phyloP scores from a whole-genome alignment of 1,140 invertebrate species.

The Hesperophylax magnus region DNA sequence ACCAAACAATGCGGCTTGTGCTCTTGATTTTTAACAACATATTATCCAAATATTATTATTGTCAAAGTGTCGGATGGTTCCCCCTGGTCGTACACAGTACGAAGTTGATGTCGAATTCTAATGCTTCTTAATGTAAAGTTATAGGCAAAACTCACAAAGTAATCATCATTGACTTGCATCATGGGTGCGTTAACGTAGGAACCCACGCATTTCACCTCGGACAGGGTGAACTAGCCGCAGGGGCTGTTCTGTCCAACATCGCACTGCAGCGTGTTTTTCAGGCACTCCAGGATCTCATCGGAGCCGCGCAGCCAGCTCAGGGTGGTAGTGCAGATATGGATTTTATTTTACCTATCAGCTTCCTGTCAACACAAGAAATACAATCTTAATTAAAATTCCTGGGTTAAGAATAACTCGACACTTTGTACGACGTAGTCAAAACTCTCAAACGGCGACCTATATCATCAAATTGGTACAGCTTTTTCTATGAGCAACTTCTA shows the following conservation, averaged over 20 bases:
- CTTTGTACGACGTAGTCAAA: no score
- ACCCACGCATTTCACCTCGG: slow-evolving; percentile 98
- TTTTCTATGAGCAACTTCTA: no score
- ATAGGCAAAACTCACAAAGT: slow-evolving; percentile 83
- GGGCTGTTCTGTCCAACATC: slow-evolving; percentile 91
- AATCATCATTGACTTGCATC: slow-evolving; percentile 98
- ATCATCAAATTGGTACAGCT: no score
- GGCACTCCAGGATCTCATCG: slow-evolving; percentile 89
- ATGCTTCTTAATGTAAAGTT: no score
- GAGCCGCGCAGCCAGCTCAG: slow-evolving; percentile 98
- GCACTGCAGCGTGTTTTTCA: slow-evolving; percentile 86
- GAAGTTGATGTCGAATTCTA: no score
- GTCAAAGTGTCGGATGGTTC: no score
- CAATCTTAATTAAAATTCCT: background rate
- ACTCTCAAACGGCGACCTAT: no score
- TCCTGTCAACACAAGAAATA: slow-evolving; percentile 70
- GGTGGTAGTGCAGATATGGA: slow-evolving; percentile 98
- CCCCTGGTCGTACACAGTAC: no score
- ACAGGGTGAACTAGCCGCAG: slow-evolving; percentile 93
- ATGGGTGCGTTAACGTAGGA: slow-evolving; percentile 99
- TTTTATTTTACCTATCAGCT: slow-evolving; percentile 95
- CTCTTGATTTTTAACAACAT: no score
- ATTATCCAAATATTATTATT: no score
- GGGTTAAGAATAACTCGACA: no score
- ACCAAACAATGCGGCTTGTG: no score